Conservation (phyloP, 2,888 invertebrate species). For the Beris chalybata region DNA sequence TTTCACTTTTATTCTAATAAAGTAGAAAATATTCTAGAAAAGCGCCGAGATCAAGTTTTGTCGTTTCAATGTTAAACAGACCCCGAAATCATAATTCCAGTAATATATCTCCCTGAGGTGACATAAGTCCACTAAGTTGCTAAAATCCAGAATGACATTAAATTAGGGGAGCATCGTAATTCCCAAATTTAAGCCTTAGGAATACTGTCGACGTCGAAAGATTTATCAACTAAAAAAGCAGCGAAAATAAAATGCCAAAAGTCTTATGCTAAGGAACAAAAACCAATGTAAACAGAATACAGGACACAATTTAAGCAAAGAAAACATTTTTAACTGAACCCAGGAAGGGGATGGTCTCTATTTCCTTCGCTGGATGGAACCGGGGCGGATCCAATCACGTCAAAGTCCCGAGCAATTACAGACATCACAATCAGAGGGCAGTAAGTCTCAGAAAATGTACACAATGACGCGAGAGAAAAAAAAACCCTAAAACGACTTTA, state of each 20-base stretch:
- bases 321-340: too few species aligned
- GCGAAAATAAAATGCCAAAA: too few species aligned
- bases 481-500: background rate
- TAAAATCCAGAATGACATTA: background rate
- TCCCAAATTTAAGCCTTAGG: too few species aligned
- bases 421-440: background rate
- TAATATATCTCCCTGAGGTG: conserved; percentile 4
- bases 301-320: background rate
- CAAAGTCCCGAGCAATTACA: background rate
- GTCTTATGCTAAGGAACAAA: too few species aligned
- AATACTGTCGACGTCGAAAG: too few species aligned
- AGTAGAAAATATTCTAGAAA: too few species aligned
- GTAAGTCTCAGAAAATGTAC: background rate
- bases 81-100: conserved; percentile 4
- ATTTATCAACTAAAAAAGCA: background rate
- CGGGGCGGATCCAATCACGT: background rate
- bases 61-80: background rate
- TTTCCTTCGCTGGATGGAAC: background rate
- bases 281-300: background rate
- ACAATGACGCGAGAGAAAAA: background rate
- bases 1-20: too few species aligned
- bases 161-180: background rate
- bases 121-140: conserved; percentile 9
- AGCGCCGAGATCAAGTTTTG: background rate
- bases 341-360: background rate